Base-by-base conservation (phyloP, 2,113 vertebrate species). In the Festucalex cinctus region DNA sequence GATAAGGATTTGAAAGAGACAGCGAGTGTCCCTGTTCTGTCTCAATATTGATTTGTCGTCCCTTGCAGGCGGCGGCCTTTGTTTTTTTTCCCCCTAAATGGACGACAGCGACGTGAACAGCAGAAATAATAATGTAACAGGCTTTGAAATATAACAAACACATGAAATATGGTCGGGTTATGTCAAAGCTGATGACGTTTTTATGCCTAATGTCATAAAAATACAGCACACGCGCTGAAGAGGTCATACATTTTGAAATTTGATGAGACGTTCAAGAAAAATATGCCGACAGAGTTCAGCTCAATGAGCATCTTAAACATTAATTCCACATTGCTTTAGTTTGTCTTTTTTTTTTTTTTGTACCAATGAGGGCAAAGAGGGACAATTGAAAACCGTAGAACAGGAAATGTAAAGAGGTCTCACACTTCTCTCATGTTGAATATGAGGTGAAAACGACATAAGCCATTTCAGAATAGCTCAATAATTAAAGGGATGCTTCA, bases 41-140 rank as follows among this genome's bases (percentile, higher is more conserved):
- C 32, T 46, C 39, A 26, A 28, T 75, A 83, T 77, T 81, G 71
- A 79, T 77, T 74, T 61, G 68, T 73, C 74, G 60, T 79, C 39
- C 36, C 63, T 71, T 49, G 24, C 28, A 13, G 62, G 1, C 41
- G 51, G 32, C 65, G 37, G 67, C 66, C 13, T 36, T 14, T 60
- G 37, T 60, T 35, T 20, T 2, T 36, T 35, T 7, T 49, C 9
- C n/a, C 9, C 70, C 37, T 20, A 75, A 73, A 79, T 67, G 54
- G 68, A 66, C 39, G 58, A 60, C 35, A 37, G 58, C 32, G 10
- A 60, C 32, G 36, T 37, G 58, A 60, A 20, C 35, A 39, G 58
- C 19, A 5, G 36, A 60, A 32, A 57, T 57, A 32, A 57, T 17
- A 16, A 57, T 7, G 54, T 26, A 8, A 57, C 26, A 32, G 54